A percentile compares a stretch with the other conserved stretches of the same genome.
These are phyloP conservation scores for Arion vulgaris DNA, from an alignment of 1,140 invertebrate species.

Conservation along the genomic window DNA sequence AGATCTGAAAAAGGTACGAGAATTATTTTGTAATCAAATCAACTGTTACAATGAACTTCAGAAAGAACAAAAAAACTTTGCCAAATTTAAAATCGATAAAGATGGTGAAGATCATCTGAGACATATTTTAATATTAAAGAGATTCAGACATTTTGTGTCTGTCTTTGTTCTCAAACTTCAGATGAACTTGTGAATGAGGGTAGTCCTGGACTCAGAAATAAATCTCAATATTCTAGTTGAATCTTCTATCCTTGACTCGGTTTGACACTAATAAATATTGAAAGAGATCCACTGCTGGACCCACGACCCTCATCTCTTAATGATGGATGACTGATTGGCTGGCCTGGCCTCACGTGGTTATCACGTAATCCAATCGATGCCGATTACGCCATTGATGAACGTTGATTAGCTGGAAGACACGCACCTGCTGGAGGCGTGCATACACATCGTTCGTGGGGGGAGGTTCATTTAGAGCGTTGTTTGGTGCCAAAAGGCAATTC, in stretches of 20 bases:
- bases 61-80: background rate
- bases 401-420: slow-evolving; percentile 7
- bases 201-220: background rate
- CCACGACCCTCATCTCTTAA: background rate
- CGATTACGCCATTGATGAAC: slow-evolving; percentile 7
- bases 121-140: background rate
- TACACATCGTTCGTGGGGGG: background rate
- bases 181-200: background rate
- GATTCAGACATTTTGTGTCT: background rate
- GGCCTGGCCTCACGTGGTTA: background rate
- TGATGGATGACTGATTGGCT: slow-evolving; percentile 13
- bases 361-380: slow-evolving; percentile 1
- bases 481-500: background rate
- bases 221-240: background rate
- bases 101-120: background rate
- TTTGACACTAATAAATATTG: slow-evolving; percentile 12
- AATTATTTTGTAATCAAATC: too few species aligned
- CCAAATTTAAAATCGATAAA: background rate
- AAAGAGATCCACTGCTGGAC: background rate
- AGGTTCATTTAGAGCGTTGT: slow-evolving; percentile 11
- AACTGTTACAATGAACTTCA: too few species aligned
- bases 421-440: background rate
- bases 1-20: too few species aligned
- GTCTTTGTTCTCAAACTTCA: background rate
- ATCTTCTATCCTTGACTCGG: background rate